Conservation (phyloP, 1,140 invertebrate species). For the Drosophila quadrilineata region DNA sequence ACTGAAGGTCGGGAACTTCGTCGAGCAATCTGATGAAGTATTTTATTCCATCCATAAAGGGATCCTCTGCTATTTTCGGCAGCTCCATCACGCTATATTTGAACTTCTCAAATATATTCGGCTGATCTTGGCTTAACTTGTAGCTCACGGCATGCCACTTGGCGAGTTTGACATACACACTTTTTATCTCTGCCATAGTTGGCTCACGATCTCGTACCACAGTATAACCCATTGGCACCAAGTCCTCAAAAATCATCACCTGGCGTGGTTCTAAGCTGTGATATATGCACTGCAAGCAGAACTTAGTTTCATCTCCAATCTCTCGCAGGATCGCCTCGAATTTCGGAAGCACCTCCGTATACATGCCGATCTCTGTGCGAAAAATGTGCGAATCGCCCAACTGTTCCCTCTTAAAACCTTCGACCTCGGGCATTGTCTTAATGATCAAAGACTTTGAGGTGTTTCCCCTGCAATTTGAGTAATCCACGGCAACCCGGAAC, state of each 20-base stretch:
- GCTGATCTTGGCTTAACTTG: conserved; percentile 17
- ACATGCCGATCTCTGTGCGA: conserved; percentile 47
- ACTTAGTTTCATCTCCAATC: conserved; percentile 12
- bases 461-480: background rate
- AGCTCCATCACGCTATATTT: background rate
- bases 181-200: background rate
- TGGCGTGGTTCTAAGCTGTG: conserved; percentile 20
- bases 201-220: conserved; percentile 20
- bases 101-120: conserved; percentile 14
- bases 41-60: conserved; percentile 10
- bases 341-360: conserved; percentile 22
- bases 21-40: conserved; percentile 25
- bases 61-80: conserved; percentile 2
- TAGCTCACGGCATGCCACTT: conserved; percentile 39
- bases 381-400: conserved; percentile 25
- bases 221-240: conserved; percentile 20
- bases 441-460: conserved; percentile 30
- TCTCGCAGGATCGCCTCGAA: conserved; percentile 24
- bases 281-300: conserved; percentile 21
- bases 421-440: conserved; percentile 41
- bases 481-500: conserved; percentile 26
- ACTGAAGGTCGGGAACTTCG: conserved; percentile 2
- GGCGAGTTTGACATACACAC: conserved; percentile 16
- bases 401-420: conserved; percentile 34
- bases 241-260: conserved; percentile 33